Evolutionary conservation across 2,797 vertebrate genomes (phyloP).

Genomic region (Mus spretus): DNA sequence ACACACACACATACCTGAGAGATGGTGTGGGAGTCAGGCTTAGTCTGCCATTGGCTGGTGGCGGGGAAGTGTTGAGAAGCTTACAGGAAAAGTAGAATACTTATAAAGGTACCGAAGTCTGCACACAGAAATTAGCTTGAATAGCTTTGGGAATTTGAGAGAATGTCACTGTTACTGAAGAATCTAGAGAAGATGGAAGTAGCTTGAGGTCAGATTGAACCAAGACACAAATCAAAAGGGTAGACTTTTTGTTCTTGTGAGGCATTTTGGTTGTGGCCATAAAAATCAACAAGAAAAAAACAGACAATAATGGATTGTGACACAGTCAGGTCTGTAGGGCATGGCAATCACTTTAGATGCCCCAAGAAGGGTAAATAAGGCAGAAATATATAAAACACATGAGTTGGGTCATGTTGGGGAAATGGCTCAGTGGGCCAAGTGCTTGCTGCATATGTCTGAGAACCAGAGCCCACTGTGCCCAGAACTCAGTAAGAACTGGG

Average conservation of each 20-base stretch:
- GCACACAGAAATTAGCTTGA: background rate
- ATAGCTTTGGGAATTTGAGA: background rate
- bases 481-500: background rate
- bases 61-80: background rate
- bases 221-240: background rate
- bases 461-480: background rate
- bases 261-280: background rate
- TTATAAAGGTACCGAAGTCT: background rate
- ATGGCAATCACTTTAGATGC: background rate
- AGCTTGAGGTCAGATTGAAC: background rate
- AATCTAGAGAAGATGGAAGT: background rate
- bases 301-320: background rate
- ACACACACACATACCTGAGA: background rate
- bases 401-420: accelerated
- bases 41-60: background rate
- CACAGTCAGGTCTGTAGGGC: background rate
- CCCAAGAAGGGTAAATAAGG: background rate
- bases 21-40: background rate
- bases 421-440: background rate
- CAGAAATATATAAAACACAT: background rate
- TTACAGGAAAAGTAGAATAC: background rate
- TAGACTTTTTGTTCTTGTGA: background rate
- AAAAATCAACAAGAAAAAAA: background rate
- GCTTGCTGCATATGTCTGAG: background rate
- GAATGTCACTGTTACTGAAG: background rate